Evolutionary conservation across 2,113 vertebrate genomes (phyloP), one percentile per base, ranked within the genome.

Genomic region (Dasypus novemcinctus): DNA sequence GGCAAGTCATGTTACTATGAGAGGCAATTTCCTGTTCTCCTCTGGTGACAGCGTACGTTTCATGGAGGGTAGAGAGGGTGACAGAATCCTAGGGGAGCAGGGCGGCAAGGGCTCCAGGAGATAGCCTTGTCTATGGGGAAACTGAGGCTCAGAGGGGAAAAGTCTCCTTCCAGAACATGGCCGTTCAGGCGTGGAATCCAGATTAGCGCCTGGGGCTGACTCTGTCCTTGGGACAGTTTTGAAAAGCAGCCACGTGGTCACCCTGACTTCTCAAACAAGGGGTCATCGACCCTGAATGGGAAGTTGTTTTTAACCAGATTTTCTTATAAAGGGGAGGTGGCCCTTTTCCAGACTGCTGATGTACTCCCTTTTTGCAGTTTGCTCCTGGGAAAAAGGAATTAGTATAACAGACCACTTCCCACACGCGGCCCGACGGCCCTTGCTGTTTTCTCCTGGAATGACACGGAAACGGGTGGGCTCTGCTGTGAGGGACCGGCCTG

Each of bases 321-420:
- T 94, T 72, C 2, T 59, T 59, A 59, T 13, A 54, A 79, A 78
- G 17, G 29, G 52, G 81, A 92, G 80, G 87, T 52, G 61, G 76
- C 46, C 10, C 76, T 69, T 81, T 85, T 93, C 80, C 81, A 59
- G 61, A 71, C 33, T 87, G 91, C 84, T 95, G 59, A 41, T 72
- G 11, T 2, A 49, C 27, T 46, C 52, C 41, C 6, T 81, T 84
- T 93, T 89, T 92, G 33, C 74, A 54, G 66, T 71, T 89, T 74
- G 72, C 57, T 57, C 74, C 64, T 46, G 93, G 78, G 57, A 94
- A 49, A 49, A 41, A 72, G 88, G 71, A 92, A 94, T 89, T 15
- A 87, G 61, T 94, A 85, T 91, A 95, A 92, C 72, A 94, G 93
- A 20, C 72, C n/a, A 66, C n/a, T n/a, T 38, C 68, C 5, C 78